Evolutionary conservation across 2,113 vertebrate genomes (phyloP), one percentile per base, ranked within the genome.

Genomic region (Dolichotis patagonum): DNA sequence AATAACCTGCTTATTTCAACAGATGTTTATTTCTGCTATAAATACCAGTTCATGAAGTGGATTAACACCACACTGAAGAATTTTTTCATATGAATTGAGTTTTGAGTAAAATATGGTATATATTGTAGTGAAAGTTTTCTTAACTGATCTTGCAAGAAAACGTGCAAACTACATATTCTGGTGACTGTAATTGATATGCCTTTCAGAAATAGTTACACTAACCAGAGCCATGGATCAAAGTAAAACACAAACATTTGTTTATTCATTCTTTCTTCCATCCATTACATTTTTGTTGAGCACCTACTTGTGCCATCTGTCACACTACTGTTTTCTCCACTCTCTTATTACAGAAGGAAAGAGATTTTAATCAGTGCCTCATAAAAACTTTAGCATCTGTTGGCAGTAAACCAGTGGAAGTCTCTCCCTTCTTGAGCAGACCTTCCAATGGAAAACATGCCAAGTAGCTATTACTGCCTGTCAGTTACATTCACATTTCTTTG

Each of bases 1-100:
- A 65, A 30, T 92, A 86, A 90, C 38, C 2, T 63, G 35, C 22
- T 81, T 52, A 69, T 30, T 75, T 88, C 65, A 89, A 94, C 41
- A 90, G 87, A 80, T 96, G 54, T 97, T 95, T 92, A 54, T 86
- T 84, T 90, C 71, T 58, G 60, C 30, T 78, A 10, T 88, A 65
- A 75, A 62, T 84, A 28, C 14, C 13, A 89, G 14, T 56, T 7
- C 71, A 41, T 86, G 92, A 62, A 85, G 80, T 73, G 38, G 63
- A 88, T 83, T 52, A 88, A 62, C 26, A 87, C 19, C 11, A 90
- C 89, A 87, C 38, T 96, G 77, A 19, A 83, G 28, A 81, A 73
- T 84, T 90, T 84, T 91, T 71, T 46, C 60, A n/a, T 71, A 12
- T 60, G 28, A 83, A 86, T 88, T 86, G 54, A 92, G 26, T 92